Evolutionary conservation across 2,888 invertebrate genomes (phyloP).

Genomic region (Acanthosepion lycidas): DNA sequence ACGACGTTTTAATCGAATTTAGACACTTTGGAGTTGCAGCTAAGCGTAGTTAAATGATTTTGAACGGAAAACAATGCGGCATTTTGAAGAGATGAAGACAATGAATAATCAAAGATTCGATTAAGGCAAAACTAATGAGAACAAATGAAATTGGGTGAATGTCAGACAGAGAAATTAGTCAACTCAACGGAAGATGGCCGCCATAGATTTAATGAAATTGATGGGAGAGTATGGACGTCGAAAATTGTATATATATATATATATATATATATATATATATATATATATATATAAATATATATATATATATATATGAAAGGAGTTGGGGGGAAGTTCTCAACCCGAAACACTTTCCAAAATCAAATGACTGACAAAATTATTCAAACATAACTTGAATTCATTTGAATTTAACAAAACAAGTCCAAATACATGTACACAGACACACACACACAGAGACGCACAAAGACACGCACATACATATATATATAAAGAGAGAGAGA

Average conservation of each 20-base stretch:
- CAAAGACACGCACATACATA: too few species aligned
- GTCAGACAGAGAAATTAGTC: slow-evolving; percentile 20
- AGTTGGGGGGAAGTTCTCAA: too few species aligned
- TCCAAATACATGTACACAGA: too few species aligned
- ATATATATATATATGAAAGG: too few species aligned
- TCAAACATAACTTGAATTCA: too few species aligned
- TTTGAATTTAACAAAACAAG: too few species aligned
- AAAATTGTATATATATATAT: not conserved
- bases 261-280: too few species aligned
- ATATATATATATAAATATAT: too few species aligned
- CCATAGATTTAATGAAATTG: not conserved
- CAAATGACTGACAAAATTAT: too few species aligned
- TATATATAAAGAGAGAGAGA: too few species aligned
- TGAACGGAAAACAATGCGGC: not conserved
- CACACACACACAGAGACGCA: too few species aligned
- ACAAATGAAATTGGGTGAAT: slow-evolving; percentile 22
- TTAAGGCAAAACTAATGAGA: not conserved
- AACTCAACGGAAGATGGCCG: not conserved
- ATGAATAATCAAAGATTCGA: not conserved
- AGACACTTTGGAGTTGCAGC: not conserved
- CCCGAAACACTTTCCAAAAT: too few species aligned
- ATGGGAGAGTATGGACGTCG: not conserved
- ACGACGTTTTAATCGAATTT: not conserved
- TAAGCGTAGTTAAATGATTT: not conserved
- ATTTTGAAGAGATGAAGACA: not conserved